Conservation (phyloP, 2,113 vertebrate species). For the Fulica atra region DNA sequence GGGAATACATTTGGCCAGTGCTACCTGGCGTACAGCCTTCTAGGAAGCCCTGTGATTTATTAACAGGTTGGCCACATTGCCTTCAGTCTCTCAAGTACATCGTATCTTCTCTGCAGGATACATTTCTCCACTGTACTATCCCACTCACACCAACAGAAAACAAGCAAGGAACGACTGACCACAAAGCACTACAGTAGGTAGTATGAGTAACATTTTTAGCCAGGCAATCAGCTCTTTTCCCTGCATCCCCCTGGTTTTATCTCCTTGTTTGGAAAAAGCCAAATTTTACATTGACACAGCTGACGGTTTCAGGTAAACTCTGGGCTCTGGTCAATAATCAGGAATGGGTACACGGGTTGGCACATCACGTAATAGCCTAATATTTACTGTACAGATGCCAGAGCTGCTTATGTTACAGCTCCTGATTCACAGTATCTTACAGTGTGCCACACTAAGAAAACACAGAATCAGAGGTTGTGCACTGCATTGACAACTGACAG, state of each 20-base stretch:
- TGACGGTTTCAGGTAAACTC: neutral
- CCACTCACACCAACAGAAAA: neutral
- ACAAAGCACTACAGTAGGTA: neutral
- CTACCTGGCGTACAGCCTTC: neutral
- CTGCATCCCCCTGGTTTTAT: neutral
- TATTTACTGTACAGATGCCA: neutral
- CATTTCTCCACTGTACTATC: neutral
- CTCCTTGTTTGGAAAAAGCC: neutral
- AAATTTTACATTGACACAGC: neutral
- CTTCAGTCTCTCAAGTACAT: neutral
- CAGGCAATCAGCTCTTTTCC: neutral
- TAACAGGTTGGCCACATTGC: neutral
- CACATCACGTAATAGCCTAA: neutral
- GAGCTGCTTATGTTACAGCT: neutral
- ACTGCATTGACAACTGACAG: neutral
- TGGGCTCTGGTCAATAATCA: neutral
- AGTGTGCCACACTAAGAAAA: neutral
- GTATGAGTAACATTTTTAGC: neutral
- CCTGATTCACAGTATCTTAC: neutral
- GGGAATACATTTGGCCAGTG: neutral
- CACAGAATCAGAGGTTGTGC: neutral
- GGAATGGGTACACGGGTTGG: fast-evolving
- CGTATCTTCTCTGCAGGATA: neutral
- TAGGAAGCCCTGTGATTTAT: neutral
- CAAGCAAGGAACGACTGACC: neutral